Evolutionary conservation across 1,140 invertebrate genomes (phyloP).

Genomic region (Theocolax elegans): DNA sequence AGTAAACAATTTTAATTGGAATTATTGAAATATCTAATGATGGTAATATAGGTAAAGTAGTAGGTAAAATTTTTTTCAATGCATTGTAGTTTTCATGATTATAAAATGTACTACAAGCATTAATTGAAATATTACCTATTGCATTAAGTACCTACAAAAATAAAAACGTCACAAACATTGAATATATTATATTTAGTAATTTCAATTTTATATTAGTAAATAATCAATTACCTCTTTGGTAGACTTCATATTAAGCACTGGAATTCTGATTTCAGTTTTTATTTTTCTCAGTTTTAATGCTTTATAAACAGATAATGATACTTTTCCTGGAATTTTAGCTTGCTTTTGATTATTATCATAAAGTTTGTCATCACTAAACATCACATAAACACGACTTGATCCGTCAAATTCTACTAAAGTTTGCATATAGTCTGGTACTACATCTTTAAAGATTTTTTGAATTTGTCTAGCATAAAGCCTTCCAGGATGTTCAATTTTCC

Average conservation of each 20-base stretch:
- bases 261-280: not conserved
- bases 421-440: conserved; percentile 57
- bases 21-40: conserved; percentile 56
- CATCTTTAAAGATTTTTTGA: conserved; percentile 66
- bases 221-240: conserved; percentile 18
- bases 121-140: not conserved
- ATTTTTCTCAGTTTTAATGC: conserved; percentile 77
- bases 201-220: too few relatives aligned
- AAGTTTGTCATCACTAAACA: conserved; percentile 66
- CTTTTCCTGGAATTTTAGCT: conserved; percentile 70
- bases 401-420: conserved; percentile 75
- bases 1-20: conserved; percentile 55
- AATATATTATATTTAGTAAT: not conserved
- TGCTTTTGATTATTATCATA: conserved; percentile 46
- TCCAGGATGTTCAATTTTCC: conserved; percentile 78
- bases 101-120: conserved; percentile 13
- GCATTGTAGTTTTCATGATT: conserved; percentile 16
- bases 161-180: too few relatives aligned
- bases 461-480: conserved; percentile 75
- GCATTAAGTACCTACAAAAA: conserved; percentile 32
- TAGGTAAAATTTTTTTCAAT: conserved; percentile 32
- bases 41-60: conserved; percentile 65
- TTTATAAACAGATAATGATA: conserved; percentile 80
- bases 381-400: conserved; percentile 71
- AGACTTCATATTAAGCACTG: conserved; percentile 2